phyloP scores from a whole-genome alignment of 2,888 invertebrate species.

The Stenchaetothrips biformis region DNA sequence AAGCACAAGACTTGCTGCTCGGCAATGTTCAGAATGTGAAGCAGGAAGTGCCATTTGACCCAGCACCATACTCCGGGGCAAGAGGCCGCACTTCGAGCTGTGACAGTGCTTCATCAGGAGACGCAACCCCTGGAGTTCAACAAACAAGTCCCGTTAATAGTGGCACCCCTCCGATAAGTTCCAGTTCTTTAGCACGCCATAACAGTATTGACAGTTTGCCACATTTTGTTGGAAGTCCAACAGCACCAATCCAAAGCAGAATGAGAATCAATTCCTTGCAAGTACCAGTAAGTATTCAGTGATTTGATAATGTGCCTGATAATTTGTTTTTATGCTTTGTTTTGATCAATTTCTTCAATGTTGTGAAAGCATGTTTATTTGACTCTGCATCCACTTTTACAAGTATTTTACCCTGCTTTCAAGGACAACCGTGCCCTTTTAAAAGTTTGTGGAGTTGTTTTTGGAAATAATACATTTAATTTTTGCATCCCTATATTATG shows the following conservation, averaged over 20 bases:
- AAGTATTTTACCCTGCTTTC: neutral
- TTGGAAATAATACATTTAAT: neutral
- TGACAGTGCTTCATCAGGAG: conserved; percentile 44
- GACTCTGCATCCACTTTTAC: neutral
- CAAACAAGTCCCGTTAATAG: neutral
- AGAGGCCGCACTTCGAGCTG: conserved; percentile 30
- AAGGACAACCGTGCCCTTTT: no score
- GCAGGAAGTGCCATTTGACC: conserved; percentile 70
- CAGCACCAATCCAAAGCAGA: neutral
- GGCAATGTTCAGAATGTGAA: conserved; percentile 72
- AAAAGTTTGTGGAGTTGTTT: neutral
- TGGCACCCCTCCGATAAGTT: neutral
- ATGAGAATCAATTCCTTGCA: neutral
- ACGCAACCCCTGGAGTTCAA: conserved; percentile 50
- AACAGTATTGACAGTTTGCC: conserved; percentile 1
- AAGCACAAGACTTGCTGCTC: conserved; percentile 70
- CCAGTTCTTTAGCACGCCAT: neutral
- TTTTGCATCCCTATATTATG: neutral
- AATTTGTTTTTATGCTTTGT: neutral
- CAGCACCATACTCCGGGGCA: conserved; percentile 52
- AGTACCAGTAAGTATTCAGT: neutral
- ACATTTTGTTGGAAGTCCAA: neutral
- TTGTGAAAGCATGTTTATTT: neutral
- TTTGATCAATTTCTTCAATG: neutral
- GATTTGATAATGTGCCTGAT: neutral